Conservation (phyloP, 2,797 vertebrate species). For the Micropoecilia bifurca region DNA sequence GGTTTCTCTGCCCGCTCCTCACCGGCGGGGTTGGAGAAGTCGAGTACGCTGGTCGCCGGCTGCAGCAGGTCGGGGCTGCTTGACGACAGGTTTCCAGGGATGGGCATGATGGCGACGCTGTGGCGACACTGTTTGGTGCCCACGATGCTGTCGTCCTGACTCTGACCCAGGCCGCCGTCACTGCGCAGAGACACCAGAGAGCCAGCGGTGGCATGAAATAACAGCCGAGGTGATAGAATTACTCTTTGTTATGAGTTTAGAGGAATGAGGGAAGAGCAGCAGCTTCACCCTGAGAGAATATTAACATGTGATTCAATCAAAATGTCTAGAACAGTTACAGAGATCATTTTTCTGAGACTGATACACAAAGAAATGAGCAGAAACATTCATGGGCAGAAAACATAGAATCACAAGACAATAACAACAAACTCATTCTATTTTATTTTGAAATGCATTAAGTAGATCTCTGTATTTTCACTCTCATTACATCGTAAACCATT, state of each 20-base stretch:
- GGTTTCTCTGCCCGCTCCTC: not conserved
- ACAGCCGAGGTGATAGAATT: not conserved
- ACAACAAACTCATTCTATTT: not conserved
- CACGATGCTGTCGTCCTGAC: constrained; percentile 98
- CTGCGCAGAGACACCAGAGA: constrained; percentile 67
- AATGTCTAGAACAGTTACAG: constrained; percentile 44
- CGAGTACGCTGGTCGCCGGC: constrained; percentile 89
- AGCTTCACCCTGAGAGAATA: not conserved
- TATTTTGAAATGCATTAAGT: not conserved
- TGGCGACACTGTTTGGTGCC: constrained; percentile 94
- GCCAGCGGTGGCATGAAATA: not conserved
- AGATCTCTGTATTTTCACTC: not conserved
- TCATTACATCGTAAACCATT: constrained; percentile 33
- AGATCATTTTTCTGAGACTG: constrained; percentile 33
- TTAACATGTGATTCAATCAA: constrained; percentile 40
- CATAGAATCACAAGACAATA: constrained; percentile 38
- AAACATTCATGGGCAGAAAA: constrained; percentile 36
- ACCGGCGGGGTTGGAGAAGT: constrained; percentile 90
- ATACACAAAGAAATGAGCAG: constrained; percentile 44
- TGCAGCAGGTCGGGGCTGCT: constrained; percentile 96
- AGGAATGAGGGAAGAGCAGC: not conserved
- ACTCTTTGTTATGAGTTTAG: constrained; percentile 17
- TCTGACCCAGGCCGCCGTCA: constrained; percentile 91
- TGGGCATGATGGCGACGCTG: constrained; percentile 96
- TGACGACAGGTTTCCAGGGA: constrained; percentile 92